These are phyloP conservation scores for Pitangus sulphuratus DNA, from an alignment of 2,797 vertebrate genomes.

Conservation along the genomic window DNA sequence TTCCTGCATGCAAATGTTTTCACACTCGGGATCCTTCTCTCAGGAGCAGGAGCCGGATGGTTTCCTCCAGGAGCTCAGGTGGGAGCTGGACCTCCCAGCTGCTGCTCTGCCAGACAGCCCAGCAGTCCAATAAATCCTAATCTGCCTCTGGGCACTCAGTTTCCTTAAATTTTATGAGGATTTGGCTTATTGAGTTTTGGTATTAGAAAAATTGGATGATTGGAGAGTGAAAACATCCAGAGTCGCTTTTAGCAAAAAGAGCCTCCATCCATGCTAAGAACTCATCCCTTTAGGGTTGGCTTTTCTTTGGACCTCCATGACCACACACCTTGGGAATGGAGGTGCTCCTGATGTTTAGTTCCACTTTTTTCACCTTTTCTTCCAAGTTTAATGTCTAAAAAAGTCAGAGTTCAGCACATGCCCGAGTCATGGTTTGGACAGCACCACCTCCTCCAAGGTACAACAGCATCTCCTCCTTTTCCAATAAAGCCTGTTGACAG, in stretches of 20 bases:
- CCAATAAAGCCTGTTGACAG: neutral
- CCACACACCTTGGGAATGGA: neutral
- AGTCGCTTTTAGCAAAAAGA: neutral
- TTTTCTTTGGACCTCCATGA: neutral
- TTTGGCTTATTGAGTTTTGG: neutral
- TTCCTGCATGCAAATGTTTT: neutral
- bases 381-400: neutral
- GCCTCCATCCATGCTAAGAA: neutral
- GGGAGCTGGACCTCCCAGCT: neutral
- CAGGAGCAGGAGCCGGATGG: accelerated
- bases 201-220: neutral
- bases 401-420: neutral
- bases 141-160: accelerated
- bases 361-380: neutral
- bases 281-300: neutral
- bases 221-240: accelerated
- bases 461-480: neutral
- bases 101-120: neutral
- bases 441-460: neutral
- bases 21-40: neutral
- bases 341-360: neutral
- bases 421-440: neutral
- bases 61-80: neutral
- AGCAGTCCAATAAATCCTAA: neutral
- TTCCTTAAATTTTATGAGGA: neutral